Base-by-base conservation (phyloP, 2,888 invertebrate genomes). In the Gryllus longicercus region DNA sequence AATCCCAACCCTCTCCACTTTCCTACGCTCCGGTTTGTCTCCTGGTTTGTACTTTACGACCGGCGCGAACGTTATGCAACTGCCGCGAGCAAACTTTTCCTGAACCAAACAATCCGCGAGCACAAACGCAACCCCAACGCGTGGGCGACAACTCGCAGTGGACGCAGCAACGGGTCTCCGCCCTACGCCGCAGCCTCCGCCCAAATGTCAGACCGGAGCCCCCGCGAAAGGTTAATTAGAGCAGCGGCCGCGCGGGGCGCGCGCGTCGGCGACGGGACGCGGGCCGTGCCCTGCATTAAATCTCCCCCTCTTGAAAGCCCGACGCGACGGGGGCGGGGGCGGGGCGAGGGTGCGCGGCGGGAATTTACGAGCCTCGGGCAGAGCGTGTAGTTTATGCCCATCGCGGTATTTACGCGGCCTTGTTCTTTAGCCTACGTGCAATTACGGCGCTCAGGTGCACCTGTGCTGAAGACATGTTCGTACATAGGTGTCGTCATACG, bases 151-250 rank as follows among this genome's bases (percentile, higher is more conserved):
- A 38, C 38, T 38, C 8, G 38, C 38, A 8, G 38, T 38, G 38
- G 38, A 38, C 38, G 38, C 5, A 38, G 38, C 38, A 38, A 38
- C 38, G 38, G 38, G 38, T 38, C 38, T 38, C 38, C 38, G 38
- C 38, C 38, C 38, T 38, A 38, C 38, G 38, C 38, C 14, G 63
- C 63, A 18, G 63, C 63, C 63, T 18, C 63, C 63, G n/a, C 14
- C 63, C 63, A 63, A 63, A 63, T 18, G 63, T 63, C 63, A 63
- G 16, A n/a, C 63, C 63, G n/a, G 63, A 63, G n/a, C 63, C 63
- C n/a, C n/a, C 63, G n/a, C 63, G n/a, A 63, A 63, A 63, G n/a
- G 16, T n/a, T 63, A 63, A 63, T 63, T 63, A n/a, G 63, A 63
- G 63, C 63, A n/a, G 14, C 63, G 63, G 63, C 63, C 16, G n/a